Conservation (phyloP, 1,140 invertebrate genomes). For the Frieseomelitta varia region DNA sequence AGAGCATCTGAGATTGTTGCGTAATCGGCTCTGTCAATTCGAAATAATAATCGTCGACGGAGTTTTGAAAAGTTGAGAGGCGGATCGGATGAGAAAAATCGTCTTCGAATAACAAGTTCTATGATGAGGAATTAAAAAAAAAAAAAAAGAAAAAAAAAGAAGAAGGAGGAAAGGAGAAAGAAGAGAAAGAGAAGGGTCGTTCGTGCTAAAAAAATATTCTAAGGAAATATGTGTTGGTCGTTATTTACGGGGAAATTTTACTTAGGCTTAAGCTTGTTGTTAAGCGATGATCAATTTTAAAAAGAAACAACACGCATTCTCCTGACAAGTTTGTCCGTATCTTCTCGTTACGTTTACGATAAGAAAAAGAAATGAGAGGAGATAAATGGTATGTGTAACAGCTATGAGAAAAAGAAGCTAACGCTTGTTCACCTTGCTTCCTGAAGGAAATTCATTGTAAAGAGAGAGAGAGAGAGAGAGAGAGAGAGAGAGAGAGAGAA, state of each 20-base stretch:
- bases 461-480: neutral
- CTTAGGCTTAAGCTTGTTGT: constrained; percentile 61
- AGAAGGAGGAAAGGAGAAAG: no score
- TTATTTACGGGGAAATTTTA: constrained; percentile 41
- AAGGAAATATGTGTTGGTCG: constrained; percentile 28
- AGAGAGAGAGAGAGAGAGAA: no score
- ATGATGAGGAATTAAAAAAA: neutral
- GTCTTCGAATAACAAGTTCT: constrained; percentile 22
- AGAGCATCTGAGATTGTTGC: neutral
- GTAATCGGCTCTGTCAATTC: neutral
- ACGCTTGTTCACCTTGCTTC: constrained; percentile 38
- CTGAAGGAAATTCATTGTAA: constrained; percentile 18
- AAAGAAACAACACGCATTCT: constrained; percentile 12
- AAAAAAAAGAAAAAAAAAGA: neutral
- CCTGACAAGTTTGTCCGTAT: constrained; percentile 20
- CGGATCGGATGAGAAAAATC: neutral
- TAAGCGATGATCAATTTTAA: constrained; percentile 52
- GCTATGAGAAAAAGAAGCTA: neutral
- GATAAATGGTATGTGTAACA: constrained; percentile 14
- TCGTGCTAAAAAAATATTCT: constrained; percentile 36
- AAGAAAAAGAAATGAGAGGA: neutral
- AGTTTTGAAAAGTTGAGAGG: neutral
- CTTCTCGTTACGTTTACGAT: constrained; percentile 11
- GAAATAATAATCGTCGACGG: neutral
- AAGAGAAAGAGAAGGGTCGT: constrained; percentile 25